These are phyloP conservation scores for Nemotelus pantherinus DNA, from an alignment of 2,888 invertebrate genomes.

Conservation along the genomic window DNA sequence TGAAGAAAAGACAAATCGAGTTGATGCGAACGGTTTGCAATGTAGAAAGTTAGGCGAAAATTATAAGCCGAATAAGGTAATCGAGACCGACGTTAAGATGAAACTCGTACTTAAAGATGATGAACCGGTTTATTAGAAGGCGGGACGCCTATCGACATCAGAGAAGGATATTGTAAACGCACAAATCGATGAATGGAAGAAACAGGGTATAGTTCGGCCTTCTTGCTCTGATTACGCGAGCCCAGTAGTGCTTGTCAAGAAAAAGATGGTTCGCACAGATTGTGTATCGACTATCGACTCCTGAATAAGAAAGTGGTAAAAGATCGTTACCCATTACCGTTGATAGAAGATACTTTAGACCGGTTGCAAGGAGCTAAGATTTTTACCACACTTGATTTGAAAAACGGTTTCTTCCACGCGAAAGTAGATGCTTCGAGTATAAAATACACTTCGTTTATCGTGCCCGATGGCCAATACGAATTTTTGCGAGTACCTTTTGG, in stretches of 20 bases:
- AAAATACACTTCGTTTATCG: background rate
- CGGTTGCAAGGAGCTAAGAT: no score
- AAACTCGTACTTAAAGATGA: constrained; percentile 56
- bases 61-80: background rate
- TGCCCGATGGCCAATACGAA: background rate
- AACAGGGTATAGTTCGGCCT: constrained; percentile 54
- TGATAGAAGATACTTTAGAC: no score
- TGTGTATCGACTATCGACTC: constrained; percentile 33
- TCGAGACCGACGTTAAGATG: constrained; percentile 6
- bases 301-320: constrained; percentile 31
- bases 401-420: no score
- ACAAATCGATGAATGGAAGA: no score
- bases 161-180: no score
- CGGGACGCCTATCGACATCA: no score
- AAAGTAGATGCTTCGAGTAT: no score
- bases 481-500: background rate
- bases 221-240: constrained; percentile 20
- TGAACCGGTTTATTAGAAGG: background rate
- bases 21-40: no score
- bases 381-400: no score
- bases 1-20: no score
- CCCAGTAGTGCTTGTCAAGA: constrained; percentile 49
- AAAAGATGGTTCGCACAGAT: background rate
- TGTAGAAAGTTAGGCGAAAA: background rate
- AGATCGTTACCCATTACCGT: no score